These are phyloP conservation scores for Basileuterus tristriatus DNA, from an alignment of 2,797 vertebrate species.

Conservation along the genomic window DNA sequence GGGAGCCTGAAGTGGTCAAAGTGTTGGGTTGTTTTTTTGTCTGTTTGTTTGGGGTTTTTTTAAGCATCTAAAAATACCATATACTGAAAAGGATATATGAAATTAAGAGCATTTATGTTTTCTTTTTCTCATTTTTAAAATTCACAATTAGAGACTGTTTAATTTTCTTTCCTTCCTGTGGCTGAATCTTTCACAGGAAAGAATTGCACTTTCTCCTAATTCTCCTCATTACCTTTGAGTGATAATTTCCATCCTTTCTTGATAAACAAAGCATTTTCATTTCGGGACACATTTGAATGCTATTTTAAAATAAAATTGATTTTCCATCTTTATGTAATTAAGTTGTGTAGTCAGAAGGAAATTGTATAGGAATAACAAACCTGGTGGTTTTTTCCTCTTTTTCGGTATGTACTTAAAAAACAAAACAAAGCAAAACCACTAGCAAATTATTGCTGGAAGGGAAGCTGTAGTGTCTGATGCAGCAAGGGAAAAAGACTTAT, in stretches of 20 bases:
- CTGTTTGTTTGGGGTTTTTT: background rate
- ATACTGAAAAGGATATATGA: background rate
- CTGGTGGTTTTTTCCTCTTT: background rate
- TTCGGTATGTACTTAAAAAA: background rate
- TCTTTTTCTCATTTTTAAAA: background rate
- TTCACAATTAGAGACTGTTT: background rate
- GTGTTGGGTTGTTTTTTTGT: background rate
- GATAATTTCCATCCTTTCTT: constrained; percentile 34
- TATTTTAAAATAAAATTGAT: constrained; percentile 21
- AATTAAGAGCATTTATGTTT: background rate
- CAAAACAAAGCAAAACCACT: background rate
- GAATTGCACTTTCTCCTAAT: constrained; percentile 6
- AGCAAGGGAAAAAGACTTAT: background rate
- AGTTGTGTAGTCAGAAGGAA: background rate
- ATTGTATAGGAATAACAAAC: background rate
- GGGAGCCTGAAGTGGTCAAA: background rate
- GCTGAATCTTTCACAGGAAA: constrained; percentile 26
- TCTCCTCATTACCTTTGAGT: constrained; percentile 38
- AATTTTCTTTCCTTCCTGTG: background rate
- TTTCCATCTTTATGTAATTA: constrained; percentile 26
- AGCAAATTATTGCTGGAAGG: background rate
- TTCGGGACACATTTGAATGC: background rate
- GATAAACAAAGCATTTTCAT: constrained; percentile 17
- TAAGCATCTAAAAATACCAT: background rate
- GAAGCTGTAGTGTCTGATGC: background rate